These are phyloP conservation scores for Adelphocoris suturalis DNA, from an alignment of 2,888 invertebrate genomes.

Conservation along the genomic window DNA sequence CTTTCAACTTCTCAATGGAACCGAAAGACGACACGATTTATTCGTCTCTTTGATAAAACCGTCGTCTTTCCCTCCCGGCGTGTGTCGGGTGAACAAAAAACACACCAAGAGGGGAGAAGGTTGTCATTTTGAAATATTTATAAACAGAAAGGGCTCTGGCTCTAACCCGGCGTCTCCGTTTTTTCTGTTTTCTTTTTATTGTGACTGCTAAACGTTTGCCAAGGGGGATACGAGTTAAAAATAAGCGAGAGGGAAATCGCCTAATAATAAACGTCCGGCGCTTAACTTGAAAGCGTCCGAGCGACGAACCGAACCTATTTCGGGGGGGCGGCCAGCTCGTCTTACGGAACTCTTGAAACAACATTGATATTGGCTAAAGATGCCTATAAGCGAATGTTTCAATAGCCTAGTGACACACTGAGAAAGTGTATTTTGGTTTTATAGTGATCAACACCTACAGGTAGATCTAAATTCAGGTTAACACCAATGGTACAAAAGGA, in stretches of 20 bases:
- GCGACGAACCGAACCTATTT: constrained; percentile 46
- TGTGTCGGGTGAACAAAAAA: not conserved
- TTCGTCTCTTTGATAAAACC: not conserved
- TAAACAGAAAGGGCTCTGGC: constrained; percentile 40
- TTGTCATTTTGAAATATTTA: constrained; percentile 57
- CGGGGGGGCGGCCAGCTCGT: constrained; percentile 15
- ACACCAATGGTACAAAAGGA: too few relatives aligned
- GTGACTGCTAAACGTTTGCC: constrained; percentile 39
- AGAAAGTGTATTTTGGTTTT: too few relatives aligned
- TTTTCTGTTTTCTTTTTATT: not conserved
- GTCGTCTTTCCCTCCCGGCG: not conserved
- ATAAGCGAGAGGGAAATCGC: not conserved
- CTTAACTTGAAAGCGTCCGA: constrained; percentile 42
- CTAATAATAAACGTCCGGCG: constrained; percentile 54
- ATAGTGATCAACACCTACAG: too few relatives aligned
- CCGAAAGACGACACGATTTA: not conserved
- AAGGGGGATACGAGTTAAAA: constrained; percentile 20
- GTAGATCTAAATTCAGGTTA: too few relatives aligned
- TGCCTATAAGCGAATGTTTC: too few relatives aligned
- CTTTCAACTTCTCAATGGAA: not conserved
- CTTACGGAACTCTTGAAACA: not conserved
- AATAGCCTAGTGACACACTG: too few relatives aligned
- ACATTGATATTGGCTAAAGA: not conserved
- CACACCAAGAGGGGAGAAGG: not conserved
- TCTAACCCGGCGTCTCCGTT: constrained; percentile 29